These are phyloP conservation scores for Meriones psammophilus DNA, from an alignment of 2,797 vertebrate species.

Conservation along the genomic window DNA sequence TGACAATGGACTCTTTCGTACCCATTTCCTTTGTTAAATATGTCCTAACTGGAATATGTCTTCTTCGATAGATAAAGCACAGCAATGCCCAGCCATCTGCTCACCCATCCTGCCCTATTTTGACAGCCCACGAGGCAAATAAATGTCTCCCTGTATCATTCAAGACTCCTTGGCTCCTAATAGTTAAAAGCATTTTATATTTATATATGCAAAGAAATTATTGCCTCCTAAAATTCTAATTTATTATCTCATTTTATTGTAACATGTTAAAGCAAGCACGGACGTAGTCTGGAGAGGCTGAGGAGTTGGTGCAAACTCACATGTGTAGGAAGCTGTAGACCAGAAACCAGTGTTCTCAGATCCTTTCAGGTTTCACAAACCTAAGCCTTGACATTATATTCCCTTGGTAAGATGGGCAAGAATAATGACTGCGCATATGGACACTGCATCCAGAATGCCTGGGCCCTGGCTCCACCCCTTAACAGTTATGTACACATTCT, in stretches of 20 bases:
- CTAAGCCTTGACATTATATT: not conserved
- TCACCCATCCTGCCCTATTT: not conserved
- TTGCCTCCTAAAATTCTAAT: constrained; percentile 47
- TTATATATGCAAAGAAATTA: not conserved
- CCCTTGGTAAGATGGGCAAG: not conserved
- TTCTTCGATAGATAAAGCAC: constrained; percentile 19
- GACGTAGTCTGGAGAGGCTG: not conserved
- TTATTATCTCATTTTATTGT: constrained; percentile 38
- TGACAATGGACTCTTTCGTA: not conserved
- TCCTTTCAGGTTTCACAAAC: not conserved
- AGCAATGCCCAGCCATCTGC: not conserved
- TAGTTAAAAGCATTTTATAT: not conserved
- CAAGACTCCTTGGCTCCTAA: not conserved
- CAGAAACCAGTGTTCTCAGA: not conserved
- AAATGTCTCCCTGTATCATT: not conserved
- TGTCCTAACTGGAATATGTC: not conserved
- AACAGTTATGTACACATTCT: not conserved
- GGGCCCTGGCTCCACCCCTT: not conserved
- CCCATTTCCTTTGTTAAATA: not conserved
- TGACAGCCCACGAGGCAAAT: not conserved
- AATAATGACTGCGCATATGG: not conserved
- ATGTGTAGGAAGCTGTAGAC: not conserved
- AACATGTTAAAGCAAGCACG: not conserved
- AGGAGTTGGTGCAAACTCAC: not conserved
- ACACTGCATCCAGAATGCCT: not conserved